These are phyloP conservation scores for Bicyclus anynana DNA, from an alignment of 1,140 invertebrate species.

Conservation along the genomic window DNA sequence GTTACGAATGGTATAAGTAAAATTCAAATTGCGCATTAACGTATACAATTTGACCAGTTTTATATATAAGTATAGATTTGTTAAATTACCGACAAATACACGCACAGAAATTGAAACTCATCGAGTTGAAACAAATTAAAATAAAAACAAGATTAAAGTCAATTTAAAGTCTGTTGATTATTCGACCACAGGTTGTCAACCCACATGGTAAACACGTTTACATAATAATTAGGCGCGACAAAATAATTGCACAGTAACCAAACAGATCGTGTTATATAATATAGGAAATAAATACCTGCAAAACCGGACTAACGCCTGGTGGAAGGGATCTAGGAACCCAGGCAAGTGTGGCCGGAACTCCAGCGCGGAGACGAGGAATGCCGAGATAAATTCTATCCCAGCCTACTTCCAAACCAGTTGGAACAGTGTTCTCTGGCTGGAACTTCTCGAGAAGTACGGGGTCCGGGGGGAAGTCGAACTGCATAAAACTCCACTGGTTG, in stretches of 20 bases:
- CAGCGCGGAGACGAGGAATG: slow-evolving; percentile 82
- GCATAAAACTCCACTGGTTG: slow-evolving; percentile 85
- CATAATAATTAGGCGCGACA: neutral
- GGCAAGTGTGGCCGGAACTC: slow-evolving; percentile 85
- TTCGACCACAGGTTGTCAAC: too few species aligned
- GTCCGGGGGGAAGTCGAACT: slow-evolving; percentile 83
- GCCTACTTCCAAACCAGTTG: slow-evolving; percentile 85
- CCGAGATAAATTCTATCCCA: slow-evolving; percentile 85
- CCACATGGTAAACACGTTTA: neutral
- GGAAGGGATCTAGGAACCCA: slow-evolving; percentile 81
- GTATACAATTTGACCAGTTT: too few species aligned
- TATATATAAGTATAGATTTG: too few species aligned
- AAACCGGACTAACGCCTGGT: slow-evolving; percentile 81
- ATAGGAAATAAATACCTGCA: slow-evolving; percentile 68
- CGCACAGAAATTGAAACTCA: too few species aligned
- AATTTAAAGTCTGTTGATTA: too few species aligned
- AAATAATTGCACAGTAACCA: neutral
- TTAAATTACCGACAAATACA: too few species aligned
- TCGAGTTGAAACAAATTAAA: too few species aligned
- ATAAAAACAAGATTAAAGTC: too few species aligned
- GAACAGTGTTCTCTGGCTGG: slow-evolving; percentile 83
- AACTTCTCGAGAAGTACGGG: slow-evolving; percentile 77
- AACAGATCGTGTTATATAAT: neutral
- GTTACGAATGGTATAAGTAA: too few species aligned
- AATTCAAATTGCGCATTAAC: too few species aligned